A percentile compares a stretch with the other conserved stretches of the same genome.
Conservation (phyloP, 2,113 vertebrate species). For the Lathamus discolor region DNA sequence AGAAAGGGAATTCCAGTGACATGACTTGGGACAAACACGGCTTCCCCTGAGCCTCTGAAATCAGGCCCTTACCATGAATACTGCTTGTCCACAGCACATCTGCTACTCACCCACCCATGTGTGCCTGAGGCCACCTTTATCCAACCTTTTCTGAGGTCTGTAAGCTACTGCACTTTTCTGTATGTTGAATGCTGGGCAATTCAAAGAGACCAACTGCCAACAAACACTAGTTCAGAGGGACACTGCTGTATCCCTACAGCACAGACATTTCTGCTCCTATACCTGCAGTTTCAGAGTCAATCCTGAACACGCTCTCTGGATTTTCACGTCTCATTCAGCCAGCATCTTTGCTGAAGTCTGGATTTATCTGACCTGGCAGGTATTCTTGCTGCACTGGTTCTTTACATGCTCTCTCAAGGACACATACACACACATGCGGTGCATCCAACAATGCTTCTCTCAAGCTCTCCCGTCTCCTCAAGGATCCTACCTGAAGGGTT, state of each 20-base stretch:
- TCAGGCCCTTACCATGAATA: background rate
- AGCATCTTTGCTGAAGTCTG: background rate
- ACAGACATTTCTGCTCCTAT: background rate
- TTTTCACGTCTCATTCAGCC: background rate
- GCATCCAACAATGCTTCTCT: background rate
- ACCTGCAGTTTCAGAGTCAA: background rate
- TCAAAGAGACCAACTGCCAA: background rate
- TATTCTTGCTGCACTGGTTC: slow-evolving; percentile 16
- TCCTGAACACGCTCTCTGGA: background rate
- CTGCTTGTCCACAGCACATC: background rate
- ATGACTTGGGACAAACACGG: background rate
- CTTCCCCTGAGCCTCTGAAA: background rate
- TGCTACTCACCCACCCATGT: background rate
- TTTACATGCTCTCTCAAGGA: background rate
- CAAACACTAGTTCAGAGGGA: background rate
- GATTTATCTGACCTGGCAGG: slow-evolving; percentile 9
- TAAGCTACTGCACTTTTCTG: background rate
- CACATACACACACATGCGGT: background rate
- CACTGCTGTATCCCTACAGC: background rate
- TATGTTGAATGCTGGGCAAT: background rate
- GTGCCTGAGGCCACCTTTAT: background rate
- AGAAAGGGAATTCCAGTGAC: background rate
- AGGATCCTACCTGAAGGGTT: slow-evolving; percentile 90
- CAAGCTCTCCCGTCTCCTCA: background rate
- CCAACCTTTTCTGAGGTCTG: background rate